Evolutionary conservation across 2,888 invertebrate genomes (phyloP), one percentile per base, ranked within the genome.

Genomic region (Slavum lentiscoides): DNA sequence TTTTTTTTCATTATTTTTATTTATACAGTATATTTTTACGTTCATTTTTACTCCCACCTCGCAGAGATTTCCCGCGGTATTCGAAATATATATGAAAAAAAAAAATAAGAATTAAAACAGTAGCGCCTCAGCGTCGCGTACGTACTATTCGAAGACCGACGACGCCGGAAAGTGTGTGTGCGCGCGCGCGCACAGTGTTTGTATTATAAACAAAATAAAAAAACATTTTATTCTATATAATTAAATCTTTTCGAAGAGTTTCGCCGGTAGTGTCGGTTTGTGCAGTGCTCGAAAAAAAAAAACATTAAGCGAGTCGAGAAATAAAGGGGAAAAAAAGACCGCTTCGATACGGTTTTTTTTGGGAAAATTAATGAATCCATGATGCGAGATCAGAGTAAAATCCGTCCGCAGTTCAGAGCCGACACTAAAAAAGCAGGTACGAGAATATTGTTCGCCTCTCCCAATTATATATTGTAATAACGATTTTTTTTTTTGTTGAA

Each of bases 11-110:
- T 80, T 72, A 80, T 80, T 55, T 64, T 80, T 66, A 64, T 80
- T 80, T 72, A 80, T 72, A 80, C 64, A 58, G 80, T 80, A 80
- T 80, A 80, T 80, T 80, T 80, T 80, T 80, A 72, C 66, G 80
- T 72, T 64, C 72, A 80, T 80, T 80, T 80, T 69, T 80, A 59
- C 80, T 72, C 80, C 80, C 80, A 80, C 80, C 72, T 23, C 43
- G 75, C 3, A 64, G 62, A 53, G 58, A 55, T 72, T 80, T 80
- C 72, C 80, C 80, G 80, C 80, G 64, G 64, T 80, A 72, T 80
- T 77, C 23, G 58, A 80, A 80, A 72, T 37, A 74, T 69, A 75
- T 58, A 68, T 39, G 17, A 43, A 43, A 43, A 43, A 43, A 43
- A 9, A 43, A 43, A 43, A 49, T 3, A 49, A 49, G 3, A 11